A percentile compares a stretch with the other conserved stretches of the same genome.
Evolutionary conservation across 2,888 invertebrate genomes (phyloP).

Genomic region (Arge pagana): DNA sequence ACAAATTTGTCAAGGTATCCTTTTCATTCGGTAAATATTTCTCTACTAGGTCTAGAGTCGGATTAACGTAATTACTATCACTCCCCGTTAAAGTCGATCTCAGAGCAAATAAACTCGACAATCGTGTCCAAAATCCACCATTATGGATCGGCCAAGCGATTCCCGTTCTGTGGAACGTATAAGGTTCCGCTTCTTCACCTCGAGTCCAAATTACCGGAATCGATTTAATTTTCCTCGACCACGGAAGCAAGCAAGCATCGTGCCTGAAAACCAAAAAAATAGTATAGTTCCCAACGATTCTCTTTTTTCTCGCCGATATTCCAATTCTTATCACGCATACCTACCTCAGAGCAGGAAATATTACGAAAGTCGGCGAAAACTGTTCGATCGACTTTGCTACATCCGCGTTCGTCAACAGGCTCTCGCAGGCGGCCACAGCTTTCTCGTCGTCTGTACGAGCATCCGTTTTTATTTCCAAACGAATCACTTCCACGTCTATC

Average conservation of each 20-base stretch:
- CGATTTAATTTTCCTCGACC: conserved; percentile 42
- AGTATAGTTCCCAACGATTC: neutral
- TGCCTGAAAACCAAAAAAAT: conserved; percentile 41
- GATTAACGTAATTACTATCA: conserved; percentile 41
- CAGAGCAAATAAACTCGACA: conserved; percentile 35
- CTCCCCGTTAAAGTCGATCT: conserved; percentile 35
- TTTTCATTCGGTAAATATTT: conserved; percentile 37
- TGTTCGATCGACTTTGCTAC: conserved; percentile 39
- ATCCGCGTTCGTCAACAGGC: conserved; percentile 40
- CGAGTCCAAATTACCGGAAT: conserved; percentile 51
- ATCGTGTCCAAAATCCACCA: conserved; percentile 39
- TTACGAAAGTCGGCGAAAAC: conserved; percentile 48
- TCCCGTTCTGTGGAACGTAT: conserved; percentile 46
- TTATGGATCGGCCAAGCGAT: conserved; percentile 47
- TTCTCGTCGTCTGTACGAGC: conserved; percentile 27
- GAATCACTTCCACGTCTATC: conserved; percentile 45
- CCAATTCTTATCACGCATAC: neutral
- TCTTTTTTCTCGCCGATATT: neutral
- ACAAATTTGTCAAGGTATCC: conserved; percentile 40
- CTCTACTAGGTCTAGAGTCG: conserved; percentile 38
- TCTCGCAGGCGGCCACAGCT: conserved; percentile 44
- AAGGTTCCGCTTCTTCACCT: conserved; percentile 47
- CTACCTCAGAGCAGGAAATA: conserved; percentile 54
- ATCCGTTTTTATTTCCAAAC: conserved; percentile 32
- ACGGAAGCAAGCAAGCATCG: conserved; percentile 53